Evolutionary conservation across 2,888 invertebrate species (phyloP), one percentile per base, ranked within the genome.

Genomic region (Pocota personata): DNA sequence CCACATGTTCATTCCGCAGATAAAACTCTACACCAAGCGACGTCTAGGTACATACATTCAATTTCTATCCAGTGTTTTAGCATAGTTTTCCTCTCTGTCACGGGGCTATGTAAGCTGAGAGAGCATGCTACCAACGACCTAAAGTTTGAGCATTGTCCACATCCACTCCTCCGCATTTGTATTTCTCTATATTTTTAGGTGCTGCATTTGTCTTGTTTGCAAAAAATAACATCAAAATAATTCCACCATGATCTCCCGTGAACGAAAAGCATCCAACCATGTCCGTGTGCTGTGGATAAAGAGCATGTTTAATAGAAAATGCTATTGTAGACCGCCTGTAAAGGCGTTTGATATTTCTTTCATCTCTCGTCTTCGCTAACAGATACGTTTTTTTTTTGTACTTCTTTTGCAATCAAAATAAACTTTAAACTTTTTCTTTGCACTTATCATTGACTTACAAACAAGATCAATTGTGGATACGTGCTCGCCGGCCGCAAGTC

Each of bases 181-280:
- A 57, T 35, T 2, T 35, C n/a, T 16, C 19, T 32, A 7, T 43
- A 4, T 66, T 8, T 77, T 50, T 43, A 78, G 60, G 19, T 75
- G 67, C 30, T 67, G 82, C 46, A 77, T 71, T 76, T 57, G 71
- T 35, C 35, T 62, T 12, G 19, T 67, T 69, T 67, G 55, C 30
- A 40, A 60, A 50, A 58, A n/a, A n/a, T n/a, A n/a, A 43, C 12
- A 55, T 37, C 24, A n/a, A 12, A 35, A n/a, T 27, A 32, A 46
- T 57, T 71, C 60, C 48, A 19, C 46, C 32, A 50, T 40, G 43
- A 73, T 77, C 43, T 77, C 43, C 62, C 52, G 62, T 40, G 30
- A 43, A 48, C 32, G 79, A 75, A 84, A 84, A 69, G 35, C 84
- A 84, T 79, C 84, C 79, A 84, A 84, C 48, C 84, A 75, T 79